These are phyloP conservation scores for Aurelia aurita complex sp. Pacific DNA, from an alignment of 30 jellyfish, hydroid and myxozoan genomes.

Conservation along the genomic window DNA sequence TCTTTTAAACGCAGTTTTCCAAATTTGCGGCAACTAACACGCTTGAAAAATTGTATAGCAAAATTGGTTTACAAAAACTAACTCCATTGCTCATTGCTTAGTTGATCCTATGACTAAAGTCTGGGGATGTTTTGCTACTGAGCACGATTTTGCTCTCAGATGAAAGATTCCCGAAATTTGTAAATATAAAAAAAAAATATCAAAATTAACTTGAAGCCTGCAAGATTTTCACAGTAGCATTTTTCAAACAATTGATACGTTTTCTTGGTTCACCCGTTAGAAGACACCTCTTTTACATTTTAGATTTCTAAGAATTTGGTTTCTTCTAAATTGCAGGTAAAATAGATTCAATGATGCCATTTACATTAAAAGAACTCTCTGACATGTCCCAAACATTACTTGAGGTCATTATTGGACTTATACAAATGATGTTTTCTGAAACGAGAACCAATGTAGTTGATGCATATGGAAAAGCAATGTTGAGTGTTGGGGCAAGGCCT, in stretches of 20 bases:
- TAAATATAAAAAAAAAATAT: background rate
- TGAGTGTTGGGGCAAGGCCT: conserved; percentile 68
- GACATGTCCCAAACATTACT: conserved; percentile 68
- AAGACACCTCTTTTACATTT: background rate
- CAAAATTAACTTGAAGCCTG: background rate
- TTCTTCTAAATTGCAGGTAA: conserved; percentile 24
- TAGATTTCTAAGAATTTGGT: background rate
- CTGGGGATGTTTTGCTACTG: too few species aligned
- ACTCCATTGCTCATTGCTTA: too few species aligned
- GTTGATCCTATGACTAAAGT: too few species aligned
- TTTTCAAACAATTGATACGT: background rate
- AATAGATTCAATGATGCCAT: conserved; percentile 76
- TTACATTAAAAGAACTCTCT: conserved; percentile 55
- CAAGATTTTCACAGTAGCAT: background rate
- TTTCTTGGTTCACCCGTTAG: background rate
- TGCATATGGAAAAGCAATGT: conserved; percentile 68
- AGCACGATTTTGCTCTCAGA: too few species aligned
- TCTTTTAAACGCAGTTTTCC: too few species aligned
- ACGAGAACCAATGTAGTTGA: conserved; percentile 48
- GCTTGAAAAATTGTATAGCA: too few species aligned
- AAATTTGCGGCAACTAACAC: too few species aligned
- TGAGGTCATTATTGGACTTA: conserved; percentile 77
- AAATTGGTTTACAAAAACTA: too few species aligned
- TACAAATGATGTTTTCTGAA: conserved; percentile 75
- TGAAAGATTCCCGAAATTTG: too few species aligned